A percentile compares a stretch with the other conserved stretches of the same genome.
These are phyloP conservation scores for Papilio dardanus DNA, from an alignment of 1,140 invertebrate species.

Conservation along the genomic window DNA sequence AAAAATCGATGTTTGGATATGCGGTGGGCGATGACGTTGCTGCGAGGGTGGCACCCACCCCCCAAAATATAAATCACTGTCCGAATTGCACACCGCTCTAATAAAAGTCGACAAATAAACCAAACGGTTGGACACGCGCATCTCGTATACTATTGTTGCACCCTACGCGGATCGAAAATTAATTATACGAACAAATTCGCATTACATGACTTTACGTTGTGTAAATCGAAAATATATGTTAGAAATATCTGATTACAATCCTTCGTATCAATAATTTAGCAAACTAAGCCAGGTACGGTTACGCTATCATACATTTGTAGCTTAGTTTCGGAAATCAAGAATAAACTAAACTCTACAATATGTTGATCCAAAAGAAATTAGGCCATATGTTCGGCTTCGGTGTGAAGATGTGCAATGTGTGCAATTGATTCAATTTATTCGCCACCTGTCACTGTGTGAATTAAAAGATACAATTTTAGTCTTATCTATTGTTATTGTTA, in stretches of 20 bases:
- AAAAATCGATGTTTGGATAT: conserved; percentile 79
- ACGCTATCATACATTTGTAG: too few species aligned
- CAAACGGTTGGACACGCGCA: conserved; percentile 62
- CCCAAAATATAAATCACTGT: conserved; percentile 81
- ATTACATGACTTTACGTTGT: conserved; percentile 31
- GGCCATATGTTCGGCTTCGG: neutral
- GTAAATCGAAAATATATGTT: neutral
- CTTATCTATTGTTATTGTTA: neutral
- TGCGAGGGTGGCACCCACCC: conserved; percentile 72
- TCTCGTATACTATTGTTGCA: conserved; percentile 57
- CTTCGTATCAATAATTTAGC: too few species aligned
- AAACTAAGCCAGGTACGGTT: too few species aligned
- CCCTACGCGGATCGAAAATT: conserved; percentile 54
- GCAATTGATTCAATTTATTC: neutral
- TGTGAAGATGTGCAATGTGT: too few species aligned
- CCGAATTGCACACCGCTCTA: conserved; percentile 73
- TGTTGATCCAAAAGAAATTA: neutral
- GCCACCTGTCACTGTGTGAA: conserved; percentile 1
- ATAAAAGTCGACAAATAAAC: conserved; percentile 77
- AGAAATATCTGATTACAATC: neutral
- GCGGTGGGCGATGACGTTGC: conserved; percentile 59
- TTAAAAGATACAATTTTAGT: conserved; percentile 10
- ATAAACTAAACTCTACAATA: neutral
- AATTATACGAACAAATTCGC: conserved; percentile 49
- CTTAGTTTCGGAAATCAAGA: neutral